Evolutionary conservation across 2,797 vertebrate genomes (phyloP).

Genomic region (Botia almorhae): DNA sequence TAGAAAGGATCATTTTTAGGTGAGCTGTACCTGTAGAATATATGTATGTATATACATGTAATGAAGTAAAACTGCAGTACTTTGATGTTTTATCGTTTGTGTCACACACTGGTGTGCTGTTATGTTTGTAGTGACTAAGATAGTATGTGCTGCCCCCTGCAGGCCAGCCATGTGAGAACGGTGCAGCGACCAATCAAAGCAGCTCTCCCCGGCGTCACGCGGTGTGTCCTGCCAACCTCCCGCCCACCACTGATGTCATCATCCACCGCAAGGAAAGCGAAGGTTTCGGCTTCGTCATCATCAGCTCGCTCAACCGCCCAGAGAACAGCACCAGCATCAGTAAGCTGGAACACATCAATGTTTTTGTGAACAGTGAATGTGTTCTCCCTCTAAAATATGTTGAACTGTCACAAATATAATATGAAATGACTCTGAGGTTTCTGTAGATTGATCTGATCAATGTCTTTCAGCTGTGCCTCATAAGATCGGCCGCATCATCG

Average conservation of each 20-base stretch:
- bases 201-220: slow-evolving; percentile 94
- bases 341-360: slow-evolving; percentile 73
- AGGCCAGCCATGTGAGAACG: slow-evolving; percentile 95
- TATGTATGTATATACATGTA: no score
- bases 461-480: slow-evolving; percentile 90
- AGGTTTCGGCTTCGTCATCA: slow-evolving; percentile 98
- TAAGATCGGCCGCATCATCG: slow-evolving; percentile 98
- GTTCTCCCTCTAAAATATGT: neutral
- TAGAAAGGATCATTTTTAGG: no score
- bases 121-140: slow-evolving; percentile 14
- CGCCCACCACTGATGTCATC: slow-evolving; percentile 89
- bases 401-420: no score
- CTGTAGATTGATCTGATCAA: neutral
- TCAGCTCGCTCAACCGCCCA: slow-evolving; percentile 96
- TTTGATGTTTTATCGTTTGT: neutral
- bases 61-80: neutral
- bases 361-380: neutral
- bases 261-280: slow-evolving; percentile 98
- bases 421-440: neutral
- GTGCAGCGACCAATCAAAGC: slow-evolving; percentile 92
- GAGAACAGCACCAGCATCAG: slow-evolving; percentile 92
- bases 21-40: no score
- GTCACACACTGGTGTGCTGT: neutral
- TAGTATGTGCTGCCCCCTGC: slow-evolving; percentile 60
- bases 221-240: slow-evolving; percentile 80